Conservation (phyloP, 1,140 invertebrate species). For the Ips nitidus region DNA sequence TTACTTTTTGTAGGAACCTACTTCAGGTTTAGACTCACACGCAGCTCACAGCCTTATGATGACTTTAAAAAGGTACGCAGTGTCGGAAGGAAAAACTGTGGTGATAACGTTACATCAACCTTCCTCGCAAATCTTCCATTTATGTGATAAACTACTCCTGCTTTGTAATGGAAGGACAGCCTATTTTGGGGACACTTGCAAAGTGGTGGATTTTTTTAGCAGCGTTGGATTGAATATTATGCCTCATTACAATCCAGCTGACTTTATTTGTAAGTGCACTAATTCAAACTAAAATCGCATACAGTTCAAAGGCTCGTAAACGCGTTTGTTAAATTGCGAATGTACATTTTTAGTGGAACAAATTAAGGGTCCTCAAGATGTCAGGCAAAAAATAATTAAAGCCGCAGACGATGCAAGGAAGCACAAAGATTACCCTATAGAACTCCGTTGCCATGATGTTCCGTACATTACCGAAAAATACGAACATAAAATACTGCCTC, state of each 20-base stretch:
- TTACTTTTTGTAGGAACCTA: slow-evolving; percentile 70
- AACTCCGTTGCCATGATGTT: slow-evolving; percentile 48
- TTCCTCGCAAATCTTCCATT: slow-evolving; percentile 85
- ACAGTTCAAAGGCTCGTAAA: background rate
- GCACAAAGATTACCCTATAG: slow-evolving; percentile 62
- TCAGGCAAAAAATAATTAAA: slow-evolving; percentile 67
- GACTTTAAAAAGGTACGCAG: slow-evolving; percentile 73
- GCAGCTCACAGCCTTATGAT: slow-evolving; percentile 76
- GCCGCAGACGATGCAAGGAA: slow-evolving; percentile 63
- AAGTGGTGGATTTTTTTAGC: slow-evolving; percentile 77
- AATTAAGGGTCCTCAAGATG: slow-evolving; percentile 70
- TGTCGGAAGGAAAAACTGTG: slow-evolving; percentile 77
- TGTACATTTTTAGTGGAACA: slow-evolving; percentile 67
- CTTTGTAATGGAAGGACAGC: slow-evolving; percentile 77
- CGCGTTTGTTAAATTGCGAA: background rate
- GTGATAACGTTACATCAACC: slow-evolving; percentile 85
- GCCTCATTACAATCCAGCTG: slow-evolving; percentile 83
- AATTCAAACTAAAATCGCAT: background rate
- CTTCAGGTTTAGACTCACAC: slow-evolving; percentile 82
- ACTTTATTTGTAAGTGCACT: slow-evolving; percentile 76
- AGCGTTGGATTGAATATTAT: slow-evolving; percentile 72
- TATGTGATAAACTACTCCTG: slow-evolving; percentile 80
- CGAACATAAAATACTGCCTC: slow-evolving; percentile 43
- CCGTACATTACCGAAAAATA: slow-evolving; percentile 49
- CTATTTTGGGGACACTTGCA: slow-evolving; percentile 76